phyloP scores from a whole-genome alignment of 2,797 vertebrate species.

The Peromyscus nudipes region DNA sequence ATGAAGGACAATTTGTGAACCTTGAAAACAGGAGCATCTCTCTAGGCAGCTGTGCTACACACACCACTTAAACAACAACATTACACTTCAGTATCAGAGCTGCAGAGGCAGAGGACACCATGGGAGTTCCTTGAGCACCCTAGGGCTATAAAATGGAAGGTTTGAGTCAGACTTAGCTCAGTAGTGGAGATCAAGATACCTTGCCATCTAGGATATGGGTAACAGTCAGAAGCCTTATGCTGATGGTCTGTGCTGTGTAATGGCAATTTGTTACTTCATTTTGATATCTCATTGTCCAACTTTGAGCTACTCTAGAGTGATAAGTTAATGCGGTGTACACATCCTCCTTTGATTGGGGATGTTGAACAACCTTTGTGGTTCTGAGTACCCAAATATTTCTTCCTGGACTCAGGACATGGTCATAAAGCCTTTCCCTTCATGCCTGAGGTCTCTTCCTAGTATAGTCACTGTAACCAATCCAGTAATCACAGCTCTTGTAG shows the following conservation, averaged over 20 bases:
- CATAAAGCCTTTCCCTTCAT: background rate
- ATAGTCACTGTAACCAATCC: background rate
- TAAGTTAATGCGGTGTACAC: background rate
- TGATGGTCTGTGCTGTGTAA: background rate
- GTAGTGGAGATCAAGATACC: background rate
- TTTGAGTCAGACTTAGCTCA: background rate
- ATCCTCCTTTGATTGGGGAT: background rate
- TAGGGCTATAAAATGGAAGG: background rate
- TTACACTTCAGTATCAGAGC: background rate
- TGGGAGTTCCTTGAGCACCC: background rate
- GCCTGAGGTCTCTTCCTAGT: background rate
- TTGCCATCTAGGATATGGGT: background rate
- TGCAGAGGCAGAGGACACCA: background rate
- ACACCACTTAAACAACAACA: background rate
- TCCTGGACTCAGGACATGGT: background rate
- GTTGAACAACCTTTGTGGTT: background rate
- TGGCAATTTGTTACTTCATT: background rate
- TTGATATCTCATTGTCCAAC: background rate
- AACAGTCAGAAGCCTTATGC: background rate
- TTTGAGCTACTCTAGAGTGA: background rate
- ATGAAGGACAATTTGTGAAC: background rate
- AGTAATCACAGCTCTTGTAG: background rate
- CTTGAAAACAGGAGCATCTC: background rate
- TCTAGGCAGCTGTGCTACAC: background rate
- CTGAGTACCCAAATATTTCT: constrained; percentile 4